These are phyloP conservation scores for Sardinella longiceps DNA, from an alignment of 2,797 vertebrate species.

Conservation along the genomic window DNA sequence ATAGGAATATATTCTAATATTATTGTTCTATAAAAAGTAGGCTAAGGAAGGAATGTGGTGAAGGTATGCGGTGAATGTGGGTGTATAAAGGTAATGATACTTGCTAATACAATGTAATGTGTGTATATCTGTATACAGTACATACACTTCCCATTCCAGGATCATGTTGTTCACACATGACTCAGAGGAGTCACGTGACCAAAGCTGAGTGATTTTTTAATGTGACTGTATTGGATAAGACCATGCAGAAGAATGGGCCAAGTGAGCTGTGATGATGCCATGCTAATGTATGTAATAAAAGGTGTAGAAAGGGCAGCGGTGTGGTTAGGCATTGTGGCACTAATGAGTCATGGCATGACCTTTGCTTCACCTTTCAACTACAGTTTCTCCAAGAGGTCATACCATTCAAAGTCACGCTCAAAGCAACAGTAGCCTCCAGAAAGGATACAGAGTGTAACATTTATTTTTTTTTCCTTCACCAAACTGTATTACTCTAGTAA, in stretches of 20 bases:
- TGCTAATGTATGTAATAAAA: not conserved
- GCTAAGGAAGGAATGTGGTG: too few species aligned
- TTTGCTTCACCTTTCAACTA: slow-evolving; percentile 13
- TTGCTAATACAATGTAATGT: too few species aligned
- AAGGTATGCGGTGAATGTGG: too few species aligned
- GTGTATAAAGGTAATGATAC: too few species aligned
- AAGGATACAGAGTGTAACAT: not conserved
- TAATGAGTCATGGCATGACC: slow-evolving; percentile 2
- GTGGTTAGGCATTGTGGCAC: not conserved
- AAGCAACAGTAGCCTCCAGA: slow-evolving; percentile 8
- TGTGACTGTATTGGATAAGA: not conserved
- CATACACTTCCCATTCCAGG: not conserved
- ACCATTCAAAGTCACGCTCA: not conserved
- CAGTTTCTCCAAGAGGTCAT: not conserved
- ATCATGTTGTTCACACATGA: not conserved
- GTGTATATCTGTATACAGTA: too few species aligned
- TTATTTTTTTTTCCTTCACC: not conserved
- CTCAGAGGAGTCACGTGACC: not conserved
- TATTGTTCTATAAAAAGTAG: too few species aligned
- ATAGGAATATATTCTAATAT: too few species aligned
- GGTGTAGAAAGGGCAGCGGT: not conserved
- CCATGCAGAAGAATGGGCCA: not conserved
- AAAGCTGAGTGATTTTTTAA: not conserved
- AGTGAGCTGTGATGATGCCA: not conserved
- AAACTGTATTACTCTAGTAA: not conserved